Evolutionary conservation across 2,888 invertebrate genomes (phyloP).

Genomic region (Ethmia dodecea): DNA sequence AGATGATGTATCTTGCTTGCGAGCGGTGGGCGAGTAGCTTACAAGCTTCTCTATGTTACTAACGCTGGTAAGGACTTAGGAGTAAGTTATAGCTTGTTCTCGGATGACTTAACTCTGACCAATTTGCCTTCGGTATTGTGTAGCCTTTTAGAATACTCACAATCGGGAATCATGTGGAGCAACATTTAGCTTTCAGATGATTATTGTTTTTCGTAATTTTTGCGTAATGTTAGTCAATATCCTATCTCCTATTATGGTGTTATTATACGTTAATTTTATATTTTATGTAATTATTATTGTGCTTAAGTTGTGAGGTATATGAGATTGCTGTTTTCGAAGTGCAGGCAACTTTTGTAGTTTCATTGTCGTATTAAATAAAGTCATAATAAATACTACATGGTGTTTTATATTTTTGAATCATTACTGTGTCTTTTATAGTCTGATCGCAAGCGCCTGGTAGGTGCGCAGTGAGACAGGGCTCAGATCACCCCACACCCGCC

Average conservation of each 20-base stretch:
- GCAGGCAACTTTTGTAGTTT: conserved; percentile 78
- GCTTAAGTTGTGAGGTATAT: conserved; percentile 74
- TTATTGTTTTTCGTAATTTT: conserved; percentile 46
- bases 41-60: conserved; percentile 48
- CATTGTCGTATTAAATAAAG: conserved; percentile 78
- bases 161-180: conserved; percentile 72
- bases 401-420: neutral
- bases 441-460: no score
- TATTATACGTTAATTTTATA: conserved; percentile 56
- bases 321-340: conserved; percentile 68
- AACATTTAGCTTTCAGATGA: conserved; percentile 63
- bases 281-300: conserved; percentile 61
- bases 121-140: conserved; percentile 77
- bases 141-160: conserved; percentile 69
- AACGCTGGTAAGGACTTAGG: conserved; percentile 59
- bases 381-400: conserved; percentile 63
- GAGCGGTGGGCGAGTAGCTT: conserved; percentile 50
- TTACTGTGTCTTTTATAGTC: no score
- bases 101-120: conserved; percentile 72
- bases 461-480: no score
- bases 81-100: conserved; percentile 71
- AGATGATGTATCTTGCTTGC: conserved; percentile 53
- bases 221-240: conserved; percentile 73
- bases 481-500: no score
- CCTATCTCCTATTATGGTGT: conserved; percentile 57